Conservation (phyloP, 2,888 invertebrate species). For the Pilophorus perplexus region DNA sequence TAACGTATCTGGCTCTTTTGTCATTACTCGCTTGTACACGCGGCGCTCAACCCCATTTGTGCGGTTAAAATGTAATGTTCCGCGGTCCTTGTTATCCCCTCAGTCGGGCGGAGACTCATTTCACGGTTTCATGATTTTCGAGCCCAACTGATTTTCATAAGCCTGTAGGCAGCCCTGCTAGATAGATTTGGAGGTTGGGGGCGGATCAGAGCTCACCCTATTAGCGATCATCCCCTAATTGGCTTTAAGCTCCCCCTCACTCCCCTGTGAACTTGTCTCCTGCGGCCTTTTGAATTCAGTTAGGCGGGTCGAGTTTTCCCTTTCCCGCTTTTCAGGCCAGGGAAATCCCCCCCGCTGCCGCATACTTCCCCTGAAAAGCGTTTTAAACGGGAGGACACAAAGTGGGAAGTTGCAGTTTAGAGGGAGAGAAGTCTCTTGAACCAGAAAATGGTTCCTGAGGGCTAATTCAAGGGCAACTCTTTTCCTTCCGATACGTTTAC, state of each 20-base stretch:
- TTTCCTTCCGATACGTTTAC: too few relatives aligned
- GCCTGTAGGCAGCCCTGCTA: not conserved
- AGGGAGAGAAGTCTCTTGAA: too few relatives aligned
- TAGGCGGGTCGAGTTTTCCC: not conserved
- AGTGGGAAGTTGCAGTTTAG: not conserved
- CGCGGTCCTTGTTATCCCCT: not conserved
- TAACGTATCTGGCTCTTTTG: too few relatives aligned
- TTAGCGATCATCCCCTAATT: conserved; percentile 26
- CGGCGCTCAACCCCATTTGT: too few relatives aligned
- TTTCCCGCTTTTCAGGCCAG: too few relatives aligned
- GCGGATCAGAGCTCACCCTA: conserved; percentile 2
- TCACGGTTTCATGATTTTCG: conserved; percentile 22
- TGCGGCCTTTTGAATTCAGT: not conserved
- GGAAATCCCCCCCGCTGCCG: too few relatives aligned
- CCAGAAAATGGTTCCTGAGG: too few relatives aligned
- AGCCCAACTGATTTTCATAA: conserved; percentile 15
- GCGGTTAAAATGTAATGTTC: too few relatives aligned
- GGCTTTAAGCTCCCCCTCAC: not conserved
- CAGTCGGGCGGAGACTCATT: not conserved
- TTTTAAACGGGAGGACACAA: not conserved
- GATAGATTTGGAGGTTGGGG: not conserved
- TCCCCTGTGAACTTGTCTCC: not conserved
- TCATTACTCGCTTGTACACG: too few relatives aligned
- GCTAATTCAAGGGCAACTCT: too few relatives aligned
- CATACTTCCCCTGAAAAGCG: not conserved